Percentiles rank a stretch among this genome's conserved stretches.
These are phyloP conservation scores for Andrena praecox DNA, from an alignment of 2,888 invertebrate genomes.

Conservation along the genomic window DNA sequence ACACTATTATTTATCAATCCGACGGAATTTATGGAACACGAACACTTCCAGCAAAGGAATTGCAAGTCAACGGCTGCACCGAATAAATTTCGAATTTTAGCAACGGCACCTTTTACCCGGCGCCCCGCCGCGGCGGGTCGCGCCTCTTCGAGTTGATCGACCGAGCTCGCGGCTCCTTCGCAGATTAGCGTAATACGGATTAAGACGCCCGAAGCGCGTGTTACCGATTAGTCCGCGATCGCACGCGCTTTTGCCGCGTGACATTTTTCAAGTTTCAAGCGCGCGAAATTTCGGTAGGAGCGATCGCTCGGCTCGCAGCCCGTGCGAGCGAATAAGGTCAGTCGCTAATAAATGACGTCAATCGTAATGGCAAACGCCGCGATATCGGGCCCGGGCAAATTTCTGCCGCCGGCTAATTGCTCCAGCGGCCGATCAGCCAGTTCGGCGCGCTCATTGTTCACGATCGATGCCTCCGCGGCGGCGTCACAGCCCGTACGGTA, in stretches of 20 bases:
- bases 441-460: slow-evolving; percentile 1
- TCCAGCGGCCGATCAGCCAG: neutral
- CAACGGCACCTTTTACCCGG: slow-evolving; percentile 17
- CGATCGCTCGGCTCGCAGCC: neutral
- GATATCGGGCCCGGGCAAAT: neutral
- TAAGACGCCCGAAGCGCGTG: neutral
- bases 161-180: slow-evolving; percentile 51
- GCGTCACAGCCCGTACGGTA: slow-evolving; percentile 1
- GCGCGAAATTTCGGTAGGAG: neutral
- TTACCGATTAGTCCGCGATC: neutral
- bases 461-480: neutral
- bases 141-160: slow-evolving; percentile 38
- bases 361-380: neutral
- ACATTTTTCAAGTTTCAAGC: neutral
- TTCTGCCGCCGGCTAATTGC: slow-evolving; percentile 2
- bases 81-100: slow-evolving; percentile 23
- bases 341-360: slow-evolving; percentile 6
- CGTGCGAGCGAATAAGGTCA: neutral
- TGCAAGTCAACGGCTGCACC: slow-evolving; percentile 44
- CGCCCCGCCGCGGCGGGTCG: neutral
- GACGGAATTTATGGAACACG: slow-evolving; percentile 52
- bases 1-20: slow-evolving; percentile 8
- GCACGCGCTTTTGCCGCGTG: slow-evolving; percentile 9
- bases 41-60: slow-evolving; percentile 59
- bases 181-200: slow-evolving; percentile 25